These are phyloP conservation scores for Spodoptera littoralis DNA, from an alignment of 2,888 invertebrate species.

Conservation along the genomic window DNA sequence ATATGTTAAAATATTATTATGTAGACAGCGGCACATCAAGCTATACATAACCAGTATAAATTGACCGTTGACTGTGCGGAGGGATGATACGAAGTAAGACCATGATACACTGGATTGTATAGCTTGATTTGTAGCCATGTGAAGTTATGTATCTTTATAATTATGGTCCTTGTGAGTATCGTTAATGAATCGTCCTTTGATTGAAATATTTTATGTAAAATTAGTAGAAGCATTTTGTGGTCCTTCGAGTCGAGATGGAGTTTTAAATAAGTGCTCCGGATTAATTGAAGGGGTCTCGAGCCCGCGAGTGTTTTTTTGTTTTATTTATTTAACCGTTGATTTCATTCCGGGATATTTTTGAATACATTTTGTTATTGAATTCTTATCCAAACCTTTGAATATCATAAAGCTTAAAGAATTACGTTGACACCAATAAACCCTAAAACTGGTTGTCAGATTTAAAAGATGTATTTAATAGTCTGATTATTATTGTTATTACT, in stretches of 20 bases:
- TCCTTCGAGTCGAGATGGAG: conserved; percentile 14
- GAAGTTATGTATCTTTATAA: conserved; percentile 1
- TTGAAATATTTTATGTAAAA: conserved; percentile 58
- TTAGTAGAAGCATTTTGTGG: conserved; percentile 51
- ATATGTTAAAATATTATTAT: conserved; percentile 1
- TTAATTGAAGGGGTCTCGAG: conserved; percentile 48
- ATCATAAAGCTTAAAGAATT: no score
- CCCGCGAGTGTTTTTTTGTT: conserved; percentile 17
- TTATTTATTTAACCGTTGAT: conserved; percentile 45
- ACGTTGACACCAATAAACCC: no score
- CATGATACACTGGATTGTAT: no score
- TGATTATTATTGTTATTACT: no score
- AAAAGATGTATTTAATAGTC: no score
- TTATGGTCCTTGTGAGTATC: conserved; percentile 28
- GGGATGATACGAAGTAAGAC: no score
- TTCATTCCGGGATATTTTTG: conserved; percentile 38
- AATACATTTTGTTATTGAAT: conserved; percentile 22
- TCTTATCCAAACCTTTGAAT: conserved; percentile 1
- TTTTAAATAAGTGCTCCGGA: conserved; percentile 44
- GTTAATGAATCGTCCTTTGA: conserved; percentile 55
- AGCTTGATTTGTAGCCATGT: no score
- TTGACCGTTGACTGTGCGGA: no score
- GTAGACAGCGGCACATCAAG: no score
- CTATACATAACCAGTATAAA: no score
- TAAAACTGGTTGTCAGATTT: no score